Base-by-base conservation (phyloP, 2,797 vertebrate species). In the Tragopan temminckii region DNA sequence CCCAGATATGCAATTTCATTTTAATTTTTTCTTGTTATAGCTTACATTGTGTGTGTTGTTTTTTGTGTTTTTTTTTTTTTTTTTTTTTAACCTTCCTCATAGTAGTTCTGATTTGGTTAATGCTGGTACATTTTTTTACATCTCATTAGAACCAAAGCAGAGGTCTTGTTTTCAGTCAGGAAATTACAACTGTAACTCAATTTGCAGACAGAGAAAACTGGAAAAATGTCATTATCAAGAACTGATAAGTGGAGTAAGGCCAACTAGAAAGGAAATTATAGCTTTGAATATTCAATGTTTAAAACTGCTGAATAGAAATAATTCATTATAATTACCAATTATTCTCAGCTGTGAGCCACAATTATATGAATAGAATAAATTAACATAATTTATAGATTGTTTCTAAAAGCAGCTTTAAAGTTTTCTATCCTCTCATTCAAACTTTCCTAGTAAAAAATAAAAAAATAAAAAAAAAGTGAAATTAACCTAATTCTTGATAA, bases 261-360 rank as follows among this genome's bases (percentile, higher is more conserved):
- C 58, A 80, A 21, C 48, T 80, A 92, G 76, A 75, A 89, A 78
- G 11, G 78, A 85, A 77, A 78, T 93, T 87, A 52, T 27, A 82
- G 13, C n/a, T 94, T 85, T 89, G 55, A 91, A 52, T 90, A 87
- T 77, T 40, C 63, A 46, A 57, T 74, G 25, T 90, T 67, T 87
- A 53, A 80, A 92, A 85, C 36, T 77, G 74, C 76, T 33, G 53
- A 89, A 55, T 71, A 64, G 55, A 70, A 90, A 50, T 81, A 1
- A 68, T 71, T 92, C 50, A 71, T 74, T 88, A 36, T 13, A 68
- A 42, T 90, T 77, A 61, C 52, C 36, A 70, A 17, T 82, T 75
- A 48, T 87, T 92, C 80, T 89, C 33, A 89, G 5, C 64, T 77
- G 16, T 85, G 23, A 82, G 11, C 33, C 23, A 53, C 68, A 63